Percentiles rank a stretch among this genome's conserved stretches.
Conservation (phyloP, 1,140 invertebrate genomes). For the Drosophila dunni region DNA sequence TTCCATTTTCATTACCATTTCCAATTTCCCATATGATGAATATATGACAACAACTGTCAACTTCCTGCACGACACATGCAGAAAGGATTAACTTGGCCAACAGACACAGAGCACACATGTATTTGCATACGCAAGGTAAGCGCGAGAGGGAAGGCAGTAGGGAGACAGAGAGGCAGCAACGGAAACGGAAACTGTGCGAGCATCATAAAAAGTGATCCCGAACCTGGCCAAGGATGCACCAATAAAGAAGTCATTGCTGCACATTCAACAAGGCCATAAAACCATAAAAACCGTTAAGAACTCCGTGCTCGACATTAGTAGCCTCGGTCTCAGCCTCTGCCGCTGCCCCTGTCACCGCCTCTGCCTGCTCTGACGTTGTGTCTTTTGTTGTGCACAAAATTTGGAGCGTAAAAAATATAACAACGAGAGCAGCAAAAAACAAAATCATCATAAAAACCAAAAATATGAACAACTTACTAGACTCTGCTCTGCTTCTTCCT, state of each 20-base stretch:
- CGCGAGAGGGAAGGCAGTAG: background rate
- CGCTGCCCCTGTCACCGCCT: too few relatives aligned
- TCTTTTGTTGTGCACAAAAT: conserved; percentile 47
- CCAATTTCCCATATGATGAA: background rate
- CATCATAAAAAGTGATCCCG: conserved; percentile 27
- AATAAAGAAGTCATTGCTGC: conserved; percentile 77
- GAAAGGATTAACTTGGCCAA: conserved; percentile 67
- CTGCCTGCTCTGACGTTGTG: conserved; percentile 24
- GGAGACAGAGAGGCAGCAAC: background rate
- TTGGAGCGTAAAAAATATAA: conserved; percentile 82
- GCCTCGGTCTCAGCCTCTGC: conserved; percentile 15
- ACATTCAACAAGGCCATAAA: conserved; percentile 57
- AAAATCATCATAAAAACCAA: conserved; percentile 68
- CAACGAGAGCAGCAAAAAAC: conserved; percentile 75
- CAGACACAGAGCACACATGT: conserved; percentile 37
- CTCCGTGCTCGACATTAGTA: conserved; percentile 69
- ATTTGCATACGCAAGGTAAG: conserved; percentile 54
- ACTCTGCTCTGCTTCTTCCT: conserved; percentile 4
- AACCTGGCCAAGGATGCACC: conserved; percentile 66
- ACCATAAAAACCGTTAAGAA: conserved; percentile 64
- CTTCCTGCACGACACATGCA: conserved; percentile 73
- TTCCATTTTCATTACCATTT: conserved; percentile 3
- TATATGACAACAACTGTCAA: conserved; percentile 67
- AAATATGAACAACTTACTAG: conserved; percentile 68
- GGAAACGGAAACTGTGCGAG: conserved; percentile 60